These are phyloP conservation scores for Porites evermanni DNA, from an alignment of 92 coral and sea anemone genomes.

Conservation along the genomic window DNA sequence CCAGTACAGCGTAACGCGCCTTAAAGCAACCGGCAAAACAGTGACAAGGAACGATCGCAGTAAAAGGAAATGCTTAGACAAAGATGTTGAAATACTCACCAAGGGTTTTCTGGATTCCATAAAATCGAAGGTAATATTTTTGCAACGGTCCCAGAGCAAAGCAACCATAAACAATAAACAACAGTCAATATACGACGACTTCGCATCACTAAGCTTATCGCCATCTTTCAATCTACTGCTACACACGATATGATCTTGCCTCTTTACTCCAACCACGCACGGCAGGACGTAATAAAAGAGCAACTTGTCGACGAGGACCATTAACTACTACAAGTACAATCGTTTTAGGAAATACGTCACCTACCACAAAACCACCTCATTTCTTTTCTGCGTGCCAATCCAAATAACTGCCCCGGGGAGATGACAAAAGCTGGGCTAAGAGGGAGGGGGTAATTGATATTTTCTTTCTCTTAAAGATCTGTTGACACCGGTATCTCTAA, in stretches of 20 bases:
- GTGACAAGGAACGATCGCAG: too few relatives aligned
- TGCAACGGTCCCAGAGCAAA: conserved; percentile 6
- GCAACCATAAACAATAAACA: conserved; percentile 9
- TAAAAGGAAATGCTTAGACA: not conserved
- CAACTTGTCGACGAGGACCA: too few relatives aligned
- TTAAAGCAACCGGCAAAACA: not conserved
- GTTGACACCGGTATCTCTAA: not conserved
- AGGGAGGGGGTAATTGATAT: not conserved
- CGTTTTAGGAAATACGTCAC: not conserved
- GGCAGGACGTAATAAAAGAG: not conserved
- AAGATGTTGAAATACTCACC: conserved; percentile 52
- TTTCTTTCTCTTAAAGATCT: not conserved
- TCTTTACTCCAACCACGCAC: not conserved
- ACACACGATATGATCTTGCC: not conserved
- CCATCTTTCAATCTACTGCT: not conserved
- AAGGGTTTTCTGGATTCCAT: conserved; percentile 66
- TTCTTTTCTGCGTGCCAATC: not conserved
- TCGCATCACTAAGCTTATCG: not conserved
- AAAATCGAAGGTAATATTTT: conserved; percentile 69
- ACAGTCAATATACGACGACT: not conserved
- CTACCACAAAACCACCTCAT: not conserved
- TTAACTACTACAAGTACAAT: too few relatives aligned
- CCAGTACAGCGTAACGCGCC: not conserved
- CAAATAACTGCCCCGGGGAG: not conserved
- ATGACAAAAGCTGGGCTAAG: not conserved